A percentile compares a stretch with the other conserved stretches of the same genome.
Conservation (phyloP, 2,797 vertebrate species). For the Poeciliopsis turneri region DNA sequence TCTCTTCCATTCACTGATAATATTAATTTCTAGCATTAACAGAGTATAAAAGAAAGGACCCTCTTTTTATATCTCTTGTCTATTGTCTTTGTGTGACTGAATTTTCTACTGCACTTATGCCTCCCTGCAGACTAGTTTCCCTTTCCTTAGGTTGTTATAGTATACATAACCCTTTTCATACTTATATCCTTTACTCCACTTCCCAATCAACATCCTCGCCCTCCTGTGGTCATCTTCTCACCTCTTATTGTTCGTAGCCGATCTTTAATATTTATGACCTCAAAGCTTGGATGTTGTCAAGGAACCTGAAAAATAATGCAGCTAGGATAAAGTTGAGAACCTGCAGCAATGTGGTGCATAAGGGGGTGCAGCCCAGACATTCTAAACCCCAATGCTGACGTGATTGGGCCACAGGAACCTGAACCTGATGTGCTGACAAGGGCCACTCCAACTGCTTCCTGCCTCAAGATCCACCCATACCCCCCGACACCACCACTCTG, state of each 20-base stretch:
- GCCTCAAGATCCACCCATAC: constrained; percentile 66
- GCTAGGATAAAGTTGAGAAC: constrained; percentile 34
- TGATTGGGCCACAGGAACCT: constrained; percentile 89
- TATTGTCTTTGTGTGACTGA: constrained; percentile 30
- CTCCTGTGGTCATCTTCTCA: constrained; percentile 43
- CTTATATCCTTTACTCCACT: constrained; percentile 66
- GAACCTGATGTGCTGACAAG: constrained; percentile 87
- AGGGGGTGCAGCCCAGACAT: constrained; percentile 58
- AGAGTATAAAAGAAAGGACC: constrained; percentile 6
- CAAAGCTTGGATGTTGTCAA: constrained; percentile 62
- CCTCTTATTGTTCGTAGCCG: constrained; percentile 67
- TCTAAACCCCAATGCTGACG: constrained; percentile 80
- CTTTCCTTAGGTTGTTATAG: constrained; percentile 82
- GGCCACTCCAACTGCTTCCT: constrained; percentile 79
- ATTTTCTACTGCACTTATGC: constrained; percentile 60
- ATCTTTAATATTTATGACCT: constrained; percentile 83
- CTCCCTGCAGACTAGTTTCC: constrained; percentile 72
- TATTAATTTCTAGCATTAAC: constrained; percentile 30
- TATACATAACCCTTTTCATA: constrained; percentile 64
- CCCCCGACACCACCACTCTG: constrained; percentile 65
- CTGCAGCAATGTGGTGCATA: constrained; percentile 37
- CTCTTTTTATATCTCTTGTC: constrained; percentile 12
- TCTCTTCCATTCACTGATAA: constrained; percentile 8
- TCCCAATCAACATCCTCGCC: constrained; percentile 49
- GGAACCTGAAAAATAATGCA: constrained; percentile 51